These are phyloP conservation scores for Agrypnus murinus DNA, from an alignment of 2,888 invertebrate genomes.

Conservation along the genomic window DNA sequence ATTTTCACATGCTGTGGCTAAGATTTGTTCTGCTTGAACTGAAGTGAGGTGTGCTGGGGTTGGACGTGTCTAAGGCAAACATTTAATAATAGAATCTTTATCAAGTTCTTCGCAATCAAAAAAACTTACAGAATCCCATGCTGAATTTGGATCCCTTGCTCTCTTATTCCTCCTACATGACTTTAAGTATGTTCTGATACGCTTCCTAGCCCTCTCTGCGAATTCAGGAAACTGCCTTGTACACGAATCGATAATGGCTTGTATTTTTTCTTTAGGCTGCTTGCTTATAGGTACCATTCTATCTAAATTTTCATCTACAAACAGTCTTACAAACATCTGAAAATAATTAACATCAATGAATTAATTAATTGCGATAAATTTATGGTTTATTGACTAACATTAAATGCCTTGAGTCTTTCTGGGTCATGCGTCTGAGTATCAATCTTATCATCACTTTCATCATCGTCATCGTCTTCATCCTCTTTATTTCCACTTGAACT, in stretches of 20 bases:
- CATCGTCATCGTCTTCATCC: constrained; percentile 92
- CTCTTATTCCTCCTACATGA: constrained; percentile 96
- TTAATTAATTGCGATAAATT: no score
- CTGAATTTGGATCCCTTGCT: constrained; percentile 85
- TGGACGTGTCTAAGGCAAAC: constrained; percentile 84
- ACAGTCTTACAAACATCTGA: constrained; percentile 98
- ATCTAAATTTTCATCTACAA: constrained; percentile 97
- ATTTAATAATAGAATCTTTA: constrained; percentile 32
- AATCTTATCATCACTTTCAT: constrained; percentile 93
- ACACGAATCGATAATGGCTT: constrained; percentile 97
- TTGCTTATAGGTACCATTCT: constrained; percentile 97
- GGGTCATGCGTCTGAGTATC: constrained; percentile 92
- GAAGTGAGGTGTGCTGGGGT: constrained; percentile 97
- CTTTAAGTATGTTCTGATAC: constrained; percentile 96
- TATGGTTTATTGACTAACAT: constrained; percentile 89
- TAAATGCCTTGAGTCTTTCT: constrained; percentile 95
- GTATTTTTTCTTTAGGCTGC: constrained; percentile 98
- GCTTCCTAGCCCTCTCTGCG: constrained; percentile 94
- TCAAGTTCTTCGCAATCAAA: no score
- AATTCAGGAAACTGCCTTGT: constrained; percentile 98
- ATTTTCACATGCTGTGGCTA: constrained; percentile 97
- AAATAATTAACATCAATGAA: no score
- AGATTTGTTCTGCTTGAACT: constrained; percentile 96
- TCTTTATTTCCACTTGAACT: constrained; percentile 90
- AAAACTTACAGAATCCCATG: constrained; percentile 90